phyloP scores from a whole-genome alignment of 2,113 vertebrate genomes.

The Puffinus mauretanicus region DNA sequence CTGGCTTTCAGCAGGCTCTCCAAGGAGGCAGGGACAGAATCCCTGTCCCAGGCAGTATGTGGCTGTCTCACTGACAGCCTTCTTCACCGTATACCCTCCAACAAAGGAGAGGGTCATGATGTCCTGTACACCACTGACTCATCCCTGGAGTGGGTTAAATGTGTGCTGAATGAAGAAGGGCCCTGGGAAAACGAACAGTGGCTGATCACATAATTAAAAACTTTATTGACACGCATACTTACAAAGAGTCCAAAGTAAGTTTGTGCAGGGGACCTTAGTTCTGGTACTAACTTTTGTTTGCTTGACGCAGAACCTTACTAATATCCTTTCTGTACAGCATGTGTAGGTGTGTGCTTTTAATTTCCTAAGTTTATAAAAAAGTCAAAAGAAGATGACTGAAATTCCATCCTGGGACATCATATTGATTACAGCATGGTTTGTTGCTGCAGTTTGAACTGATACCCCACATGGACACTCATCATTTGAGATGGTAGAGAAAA shows the following conservation, averaged over 20 bases:
- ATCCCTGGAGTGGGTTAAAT: not conserved
- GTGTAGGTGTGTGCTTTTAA: not conserved
- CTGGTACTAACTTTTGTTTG: not conserved
- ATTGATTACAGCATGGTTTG: conserved; percentile 32
- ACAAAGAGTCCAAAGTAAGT: not conserved
- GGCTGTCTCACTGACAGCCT: not conserved
- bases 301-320: not conserved
- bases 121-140: not conserved
- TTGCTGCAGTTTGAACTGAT: not conserved
- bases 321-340: not conserved
- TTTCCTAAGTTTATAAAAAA: conserved; percentile 44
- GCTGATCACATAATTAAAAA: not conserved
- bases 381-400: conserved; percentile 49
- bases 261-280: not conserved
- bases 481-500: conserved; percentile 58
- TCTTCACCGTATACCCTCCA: not conserved
- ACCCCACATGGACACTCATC: not conserved
- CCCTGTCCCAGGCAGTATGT: not conserved
- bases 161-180: not conserved
- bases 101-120: not conserved
- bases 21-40: not conserved
- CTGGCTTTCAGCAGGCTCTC: not conserved
- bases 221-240: not conserved
- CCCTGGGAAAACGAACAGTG: not conserved
- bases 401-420: conserved; percentile 51